Evolutionary conservation across 2,888 invertebrate species (phyloP).

Genomic region (Drosophila meridionalis): DNA sequence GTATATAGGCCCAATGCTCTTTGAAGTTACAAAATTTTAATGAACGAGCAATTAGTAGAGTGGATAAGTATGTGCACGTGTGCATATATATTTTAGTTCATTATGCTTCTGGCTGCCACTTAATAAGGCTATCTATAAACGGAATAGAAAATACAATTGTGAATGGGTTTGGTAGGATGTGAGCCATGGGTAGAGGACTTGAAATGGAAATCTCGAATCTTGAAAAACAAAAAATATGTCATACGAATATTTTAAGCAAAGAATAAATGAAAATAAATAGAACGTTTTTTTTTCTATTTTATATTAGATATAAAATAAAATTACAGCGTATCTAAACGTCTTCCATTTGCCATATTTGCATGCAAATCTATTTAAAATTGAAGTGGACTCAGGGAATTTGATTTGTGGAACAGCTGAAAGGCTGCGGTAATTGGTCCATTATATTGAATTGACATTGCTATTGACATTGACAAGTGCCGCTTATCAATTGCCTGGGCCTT

Average conservation of each 20-base stretch:
- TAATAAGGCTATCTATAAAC: slow-evolving; percentile 3
- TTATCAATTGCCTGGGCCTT: background rate
- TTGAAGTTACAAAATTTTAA: slow-evolving; percentile 2
- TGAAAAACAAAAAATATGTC: background rate
- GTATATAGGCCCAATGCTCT: background rate
- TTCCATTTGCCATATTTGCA: background rate
- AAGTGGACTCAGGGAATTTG: background rate
- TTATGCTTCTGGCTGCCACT: background rate
- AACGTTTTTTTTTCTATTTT: background rate
- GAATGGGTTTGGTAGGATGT: background rate
- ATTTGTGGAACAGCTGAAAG: background rate
- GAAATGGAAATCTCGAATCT: background rate
- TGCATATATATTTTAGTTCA: background rate
- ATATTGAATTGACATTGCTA: background rate
- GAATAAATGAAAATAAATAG: too few species aligned
- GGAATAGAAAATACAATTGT: background rate
- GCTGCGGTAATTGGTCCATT: background rate
- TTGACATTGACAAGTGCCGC: background rate
- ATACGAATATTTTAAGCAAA: background rate
- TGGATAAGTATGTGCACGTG: background rate
- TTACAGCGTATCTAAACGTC: background rate
- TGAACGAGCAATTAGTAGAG: slow-evolving; percentile 7
- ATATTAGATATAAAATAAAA: background rate
- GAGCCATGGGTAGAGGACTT: background rate
- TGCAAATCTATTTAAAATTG: background rate